phyloP scores from a whole-genome alignment of 1,140 invertebrate genomes.

The Heterodera carotae region DNA sequence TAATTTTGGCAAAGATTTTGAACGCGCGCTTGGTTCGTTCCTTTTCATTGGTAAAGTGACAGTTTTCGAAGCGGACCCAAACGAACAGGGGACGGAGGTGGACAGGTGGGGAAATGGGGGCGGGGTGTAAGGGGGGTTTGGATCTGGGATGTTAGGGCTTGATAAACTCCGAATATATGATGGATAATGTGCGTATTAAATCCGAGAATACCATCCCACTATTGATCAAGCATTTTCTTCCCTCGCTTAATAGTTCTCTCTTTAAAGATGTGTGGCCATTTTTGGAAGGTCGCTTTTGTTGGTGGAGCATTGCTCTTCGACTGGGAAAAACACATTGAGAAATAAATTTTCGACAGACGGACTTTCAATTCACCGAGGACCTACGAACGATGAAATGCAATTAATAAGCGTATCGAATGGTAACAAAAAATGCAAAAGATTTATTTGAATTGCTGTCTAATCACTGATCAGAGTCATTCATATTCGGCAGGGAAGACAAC shows the following conservation, averaged over 20 bases:
- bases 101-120: neutral
- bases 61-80: conserved; percentile 66
- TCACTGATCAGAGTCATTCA: too few species aligned
- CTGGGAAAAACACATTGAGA: conserved; percentile 28
- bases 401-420: too few species aligned
- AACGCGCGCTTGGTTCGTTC: conserved; percentile 68
- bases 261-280: conserved; percentile 52
- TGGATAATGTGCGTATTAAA: too few species aligned
- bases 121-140: too few species aligned
- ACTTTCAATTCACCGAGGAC: neutral
- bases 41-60: conserved; percentile 76
- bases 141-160: too few species aligned
- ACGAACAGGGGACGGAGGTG: neutral
- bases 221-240: too few species aligned
- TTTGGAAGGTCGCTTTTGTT: conserved; percentile 44
- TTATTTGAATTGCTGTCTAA: too few species aligned
- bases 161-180: too few species aligned
- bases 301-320: conserved; percentile 28
- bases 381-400: neutral
- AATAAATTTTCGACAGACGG: conserved; percentile 28
- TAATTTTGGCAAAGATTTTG: conserved; percentile 63
- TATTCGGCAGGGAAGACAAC: too few species aligned
- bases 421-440: too few species aligned
- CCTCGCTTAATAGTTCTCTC: too few species aligned
- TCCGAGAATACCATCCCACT: too few species aligned